Percentiles rank a stretch among this genome's conserved stretches.
These are phyloP conservation scores for Pseudorasbora parva DNA, from an alignment of 2,113 vertebrate genomes.

Conservation along the genomic window DNA sequence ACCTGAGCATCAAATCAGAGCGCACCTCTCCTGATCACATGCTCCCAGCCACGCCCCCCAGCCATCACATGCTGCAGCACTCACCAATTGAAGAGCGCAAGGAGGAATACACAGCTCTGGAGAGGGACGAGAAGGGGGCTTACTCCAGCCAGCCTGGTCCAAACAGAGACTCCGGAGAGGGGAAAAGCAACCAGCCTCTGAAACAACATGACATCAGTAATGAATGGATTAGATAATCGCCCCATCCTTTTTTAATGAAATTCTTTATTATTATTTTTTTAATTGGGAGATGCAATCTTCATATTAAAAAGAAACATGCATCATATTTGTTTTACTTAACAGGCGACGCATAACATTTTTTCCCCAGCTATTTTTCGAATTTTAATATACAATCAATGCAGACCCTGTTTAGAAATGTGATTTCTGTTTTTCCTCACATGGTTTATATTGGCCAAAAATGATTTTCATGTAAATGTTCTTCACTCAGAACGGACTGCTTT, in stretches of 20 bases:
- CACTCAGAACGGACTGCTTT: background rate
- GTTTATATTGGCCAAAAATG: background rate
- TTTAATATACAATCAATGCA: background rate
- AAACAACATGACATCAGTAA: conserved; percentile 75
- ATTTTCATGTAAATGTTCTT: conserved; percentile 32
- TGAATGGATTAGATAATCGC: conserved; percentile 87
- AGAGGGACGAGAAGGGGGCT: conserved; percentile 71
- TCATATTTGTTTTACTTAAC: background rate
- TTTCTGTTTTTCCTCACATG: background rate
- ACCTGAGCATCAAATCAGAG: conserved; percentile 89
- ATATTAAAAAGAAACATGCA: background rate
- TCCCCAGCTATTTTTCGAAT: background rate
- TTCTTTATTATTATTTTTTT: background rate
- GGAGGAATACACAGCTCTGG: conserved; percentile 63
- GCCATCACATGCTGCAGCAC: conserved; percentile 65
- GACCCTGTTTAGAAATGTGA: background rate
- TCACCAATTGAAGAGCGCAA: conserved; percentile 69
- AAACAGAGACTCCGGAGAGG: conserved; percentile 66
- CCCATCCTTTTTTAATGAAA: background rate
- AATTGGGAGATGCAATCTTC: background rate
- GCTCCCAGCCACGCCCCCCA: conserved; percentile 70
- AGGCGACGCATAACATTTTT: too few species aligned
- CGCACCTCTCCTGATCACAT: conserved; percentile 83
- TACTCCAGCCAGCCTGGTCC: conserved; percentile 70
- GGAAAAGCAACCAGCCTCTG: conserved; percentile 63